Evolutionary conservation across 2,888 invertebrate species (phyloP), one percentile per base, ranked within the genome.

Genomic region (Stenichneumon culpator): DNA sequence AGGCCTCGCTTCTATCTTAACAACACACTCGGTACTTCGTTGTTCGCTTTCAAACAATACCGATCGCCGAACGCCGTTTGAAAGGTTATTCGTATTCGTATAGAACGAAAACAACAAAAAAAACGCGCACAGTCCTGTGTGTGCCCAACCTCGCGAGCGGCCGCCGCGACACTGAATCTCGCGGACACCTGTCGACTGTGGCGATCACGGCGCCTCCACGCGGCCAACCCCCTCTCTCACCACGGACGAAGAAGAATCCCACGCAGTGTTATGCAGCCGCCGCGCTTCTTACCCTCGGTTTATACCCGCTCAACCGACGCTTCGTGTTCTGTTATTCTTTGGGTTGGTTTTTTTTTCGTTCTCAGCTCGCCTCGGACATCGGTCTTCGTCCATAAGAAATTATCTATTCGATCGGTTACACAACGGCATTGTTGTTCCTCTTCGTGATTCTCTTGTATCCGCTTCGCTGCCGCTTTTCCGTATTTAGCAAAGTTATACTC

Each of bases 101-200:
- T n/a, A 28, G 73, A 81, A 19, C n/a, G 75, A 81, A 74, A 70
- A 65, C 54, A 82, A 78, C 54, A 72, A 72, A 83, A 83, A 79
- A 86, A 54, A 86, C 78, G 86, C 88, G 86, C 87, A 87, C 86
- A 87, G 87, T 85, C 80, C 44, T 84, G 80, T 87, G 86, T 89
- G 82, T 89, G 87, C 89, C 93, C 90, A 93, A 91, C 91, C 91
- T 93, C 93, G 92, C 92, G 93, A 93, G 92, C 93, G 92, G 94
- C 91, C 90, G 93, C 92, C 92, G 93, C 93, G 91, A 93, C 92
- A 94, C 94, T 94, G 93, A 93, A 89, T 83, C 89, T 86, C 89
- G 89, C 91, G 91, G 93, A 93, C 93, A 94, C 93, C 93, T 94
- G 93, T 94, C 93, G 93, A 91, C 91, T 87, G 84, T 74, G 85